These are phyloP conservation scores for Lycorma delicatula DNA, from an alignment of 1,140 invertebrate genomes.

Conservation along the genomic window DNA sequence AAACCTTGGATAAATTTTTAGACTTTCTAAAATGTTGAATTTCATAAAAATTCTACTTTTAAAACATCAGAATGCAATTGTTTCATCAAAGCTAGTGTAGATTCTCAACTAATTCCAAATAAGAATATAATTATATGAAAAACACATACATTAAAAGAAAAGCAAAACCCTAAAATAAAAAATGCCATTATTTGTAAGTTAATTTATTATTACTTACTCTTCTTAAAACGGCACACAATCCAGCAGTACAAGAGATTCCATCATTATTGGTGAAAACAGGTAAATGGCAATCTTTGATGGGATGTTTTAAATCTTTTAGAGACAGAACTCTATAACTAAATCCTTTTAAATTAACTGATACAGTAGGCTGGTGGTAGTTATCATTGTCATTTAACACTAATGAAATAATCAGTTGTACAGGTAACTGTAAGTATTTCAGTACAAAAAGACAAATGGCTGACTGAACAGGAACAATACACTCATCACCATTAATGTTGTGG, in stretches of 20 bases:
- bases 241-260: slow-evolving; percentile 53
- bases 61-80: no score
- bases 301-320: slow-evolving; percentile 30
- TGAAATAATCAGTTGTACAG: slow-evolving; percentile 21
- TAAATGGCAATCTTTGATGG: slow-evolving; percentile 43
- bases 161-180: no score
- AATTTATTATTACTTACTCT: slow-evolving; percentile 46
- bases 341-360: not conserved
- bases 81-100: no score
- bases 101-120: no score
- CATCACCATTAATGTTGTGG: not conserved
- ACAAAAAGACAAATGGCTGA: slow-evolving; percentile 11
- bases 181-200: no score
- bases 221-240: slow-evolving; percentile 56
- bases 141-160: no score
- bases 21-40: no score
- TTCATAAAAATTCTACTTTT: no score
- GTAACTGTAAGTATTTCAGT: not conserved
- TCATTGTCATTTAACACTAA: not conserved
- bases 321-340: slow-evolving; percentile 1
- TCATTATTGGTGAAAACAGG: slow-evolving; percentile 44
- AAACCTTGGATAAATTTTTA: no score
- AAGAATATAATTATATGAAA: no score
- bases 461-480: slow-evolving; percentile 1
- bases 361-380: not conserved